These are phyloP conservation scores for Gobiocypris rarus DNA, from an alignment of 2,113 vertebrate species.

Conservation along the genomic window DNA sequence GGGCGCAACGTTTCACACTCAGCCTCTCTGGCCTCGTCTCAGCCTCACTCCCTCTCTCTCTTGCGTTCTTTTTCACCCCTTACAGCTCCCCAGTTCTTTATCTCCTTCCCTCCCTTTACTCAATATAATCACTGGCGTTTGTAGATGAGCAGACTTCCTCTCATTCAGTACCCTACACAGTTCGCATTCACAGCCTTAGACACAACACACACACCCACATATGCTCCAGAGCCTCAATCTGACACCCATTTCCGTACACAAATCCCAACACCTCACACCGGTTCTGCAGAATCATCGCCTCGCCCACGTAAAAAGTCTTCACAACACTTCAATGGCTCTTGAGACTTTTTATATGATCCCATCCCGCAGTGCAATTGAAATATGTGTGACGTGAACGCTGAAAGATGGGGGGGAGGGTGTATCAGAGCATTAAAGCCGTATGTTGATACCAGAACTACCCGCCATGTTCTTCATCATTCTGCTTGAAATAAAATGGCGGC, in stretches of 20 bases:
- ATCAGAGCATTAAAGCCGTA: conserved; percentile 47
- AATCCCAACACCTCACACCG: conserved; percentile 40
- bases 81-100: conserved; percentile 70
- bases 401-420: conserved; percentile 21
- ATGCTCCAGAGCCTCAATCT: conserved; percentile 57
- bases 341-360: conserved; percentile 50
- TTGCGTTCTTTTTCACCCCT: conserved; percentile 58
- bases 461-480: conserved; percentile 1
- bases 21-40: conserved; percentile 64
- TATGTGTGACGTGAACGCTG: conserved; percentile 37
- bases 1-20: conserved; percentile 78
- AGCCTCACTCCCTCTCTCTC: conserved; percentile 68
- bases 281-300: conserved; percentile 4
- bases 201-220: conserved; percentile 40
- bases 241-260: conserved; percentile 30
- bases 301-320: conserved; percentile 21
- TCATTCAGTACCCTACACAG: conserved; percentile 51
- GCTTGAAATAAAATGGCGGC: background rate
- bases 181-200: conserved; percentile 39
- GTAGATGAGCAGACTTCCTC: conserved; percentile 57
- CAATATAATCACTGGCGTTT: conserved; percentile 61
- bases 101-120: conserved; percentile 59
- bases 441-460: conserved; percentile 45
- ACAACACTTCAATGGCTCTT: conserved; percentile 55
- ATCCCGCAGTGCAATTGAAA: conserved; percentile 44